Base-by-base conservation (phyloP, 1,140 invertebrate genomes). In the Rhopalosiphum maidis region DNA sequence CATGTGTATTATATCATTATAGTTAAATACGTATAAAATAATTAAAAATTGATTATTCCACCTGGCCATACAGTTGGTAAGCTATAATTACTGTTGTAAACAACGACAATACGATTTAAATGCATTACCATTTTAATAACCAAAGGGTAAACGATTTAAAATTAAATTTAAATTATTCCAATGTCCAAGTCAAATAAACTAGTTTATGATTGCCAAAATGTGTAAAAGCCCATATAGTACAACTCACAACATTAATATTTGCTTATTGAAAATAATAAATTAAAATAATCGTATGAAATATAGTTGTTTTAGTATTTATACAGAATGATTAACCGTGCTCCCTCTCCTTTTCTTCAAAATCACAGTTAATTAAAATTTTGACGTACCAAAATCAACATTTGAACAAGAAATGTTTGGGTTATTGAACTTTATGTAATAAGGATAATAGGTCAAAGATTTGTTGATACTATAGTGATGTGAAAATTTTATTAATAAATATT, bases 91-190 rank as follows among this genome's bases (percentile, higher is more conserved):
- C 46, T 51, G 25, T 87, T 87, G 85, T 48, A 87, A 87, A 87
- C 85, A 88, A 88, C 35, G 7, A 51, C 46, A 18, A 35, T 21
- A 48, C 30, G 7, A 51, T 88, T 88, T 51, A 88, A 88, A 48
- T 88, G 35, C 43, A 88, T 88, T 88, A 88, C 46, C 86, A 88
- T 88, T 48, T 87, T 87, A 46, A 87, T 87, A 87, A 87, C 85
- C 25, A 9, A 35, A 48, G 43, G 43, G 30, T 21, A 88, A 48
- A 88, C 46, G 86, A 88, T 51, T 88, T 88, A 48, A 88, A 88
- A 51, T 88, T 88, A 51, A 68, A 51, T 88, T 88, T 21, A 88
- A 46, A n/a, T 51, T 48, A 88, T 48, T 48, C 46, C n/a, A n/a
- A n/a, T n/a, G n/a, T n/a, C n/a, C 18, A 48, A 88, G 86, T 88